Conservation (phyloP, 2,113 vertebrate genomes). For the Grammomys surdaster region DNA sequence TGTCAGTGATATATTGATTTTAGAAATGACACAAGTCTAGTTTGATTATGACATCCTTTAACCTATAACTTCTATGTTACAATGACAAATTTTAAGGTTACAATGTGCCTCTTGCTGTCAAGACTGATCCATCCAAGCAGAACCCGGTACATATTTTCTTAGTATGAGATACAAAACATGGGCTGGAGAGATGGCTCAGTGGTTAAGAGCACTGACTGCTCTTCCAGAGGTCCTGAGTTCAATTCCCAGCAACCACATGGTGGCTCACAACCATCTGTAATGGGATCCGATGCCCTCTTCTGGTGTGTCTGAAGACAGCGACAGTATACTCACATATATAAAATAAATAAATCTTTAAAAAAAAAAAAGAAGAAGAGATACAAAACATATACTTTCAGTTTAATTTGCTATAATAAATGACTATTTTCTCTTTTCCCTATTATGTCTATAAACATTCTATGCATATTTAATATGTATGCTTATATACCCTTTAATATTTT, state of each 20-base stretch:
- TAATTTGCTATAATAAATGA: neutral
- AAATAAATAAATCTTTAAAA: too few species aligned
- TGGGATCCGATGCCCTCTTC: too few species aligned
- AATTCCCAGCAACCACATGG: too few species aligned
- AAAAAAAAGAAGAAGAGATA: too few species aligned
- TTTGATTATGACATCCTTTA: neutral
- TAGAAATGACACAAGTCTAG: constrained; percentile 45
- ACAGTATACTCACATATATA: too few species aligned
- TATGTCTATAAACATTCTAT: neutral
- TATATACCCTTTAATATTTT: neutral
- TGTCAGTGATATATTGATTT: constrained; percentile 59
- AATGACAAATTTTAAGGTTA: constrained; percentile 27
- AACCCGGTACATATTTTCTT: neutral
- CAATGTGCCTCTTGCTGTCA: neutral
- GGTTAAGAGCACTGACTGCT: too few species aligned
- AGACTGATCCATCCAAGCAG: neutral
- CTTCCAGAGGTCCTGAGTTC: too few species aligned
- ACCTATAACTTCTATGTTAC: constrained; percentile 28
- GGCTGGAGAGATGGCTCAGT: too few species aligned
- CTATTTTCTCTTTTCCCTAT: neutral
- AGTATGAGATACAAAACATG: neutral
- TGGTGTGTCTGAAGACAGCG: too few species aligned
- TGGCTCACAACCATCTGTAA: too few species aligned
- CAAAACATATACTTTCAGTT: neutral
- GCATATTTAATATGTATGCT: neutral